Conservation (phyloP, 1,140 invertebrate genomes). For the Caligus rogercresseyi region DNA sequence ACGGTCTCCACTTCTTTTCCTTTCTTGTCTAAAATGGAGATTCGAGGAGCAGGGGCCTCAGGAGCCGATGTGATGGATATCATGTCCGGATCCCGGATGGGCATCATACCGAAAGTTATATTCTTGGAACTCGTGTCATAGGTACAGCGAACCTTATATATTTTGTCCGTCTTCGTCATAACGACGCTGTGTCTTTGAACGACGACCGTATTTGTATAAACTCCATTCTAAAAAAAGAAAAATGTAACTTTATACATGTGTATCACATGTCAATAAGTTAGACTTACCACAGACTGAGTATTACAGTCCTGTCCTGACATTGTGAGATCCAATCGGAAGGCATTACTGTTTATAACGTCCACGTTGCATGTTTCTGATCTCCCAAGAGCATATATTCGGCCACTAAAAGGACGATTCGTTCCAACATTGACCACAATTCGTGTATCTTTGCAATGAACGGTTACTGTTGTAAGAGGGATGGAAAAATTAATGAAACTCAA, state of each 20-base stretch:
- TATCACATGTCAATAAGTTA: not conserved
- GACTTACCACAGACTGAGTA: conserved; percentile 37
- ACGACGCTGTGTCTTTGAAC: conserved; percentile 87
- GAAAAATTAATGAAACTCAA: conserved; percentile 7
- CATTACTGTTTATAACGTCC: conserved; percentile 73
- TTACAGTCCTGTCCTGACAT: conserved; percentile 87
- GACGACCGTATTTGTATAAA: conserved; percentile 84
- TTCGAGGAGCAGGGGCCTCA: conserved; percentile 78
- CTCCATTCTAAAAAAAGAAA: conserved; percentile 49
- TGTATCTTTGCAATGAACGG: conserved; percentile 83
- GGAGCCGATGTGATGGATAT: conserved; percentile 85
- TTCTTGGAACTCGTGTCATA: conserved; percentile 92
- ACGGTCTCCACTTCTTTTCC: conserved; percentile 78
- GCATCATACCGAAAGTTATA: conserved; percentile 92
- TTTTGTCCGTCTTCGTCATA: conserved; percentile 90
- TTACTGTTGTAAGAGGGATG: conserved; percentile 39
- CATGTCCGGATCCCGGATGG: conserved; percentile 81
- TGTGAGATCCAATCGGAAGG: conserved; percentile 73
- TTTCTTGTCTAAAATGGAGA: conserved; percentile 65
- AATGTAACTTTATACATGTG: not conserved
- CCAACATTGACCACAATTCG: conserved; percentile 75
- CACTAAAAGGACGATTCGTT: conserved; percentile 83
- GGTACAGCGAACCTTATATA: conserved; percentile 88
- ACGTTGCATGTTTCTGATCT: conserved; percentile 85
- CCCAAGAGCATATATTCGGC: conserved; percentile 76